Base-by-base conservation (phyloP, 2,888 invertebrate genomes). In the Amphipoea lucens region DNA sequence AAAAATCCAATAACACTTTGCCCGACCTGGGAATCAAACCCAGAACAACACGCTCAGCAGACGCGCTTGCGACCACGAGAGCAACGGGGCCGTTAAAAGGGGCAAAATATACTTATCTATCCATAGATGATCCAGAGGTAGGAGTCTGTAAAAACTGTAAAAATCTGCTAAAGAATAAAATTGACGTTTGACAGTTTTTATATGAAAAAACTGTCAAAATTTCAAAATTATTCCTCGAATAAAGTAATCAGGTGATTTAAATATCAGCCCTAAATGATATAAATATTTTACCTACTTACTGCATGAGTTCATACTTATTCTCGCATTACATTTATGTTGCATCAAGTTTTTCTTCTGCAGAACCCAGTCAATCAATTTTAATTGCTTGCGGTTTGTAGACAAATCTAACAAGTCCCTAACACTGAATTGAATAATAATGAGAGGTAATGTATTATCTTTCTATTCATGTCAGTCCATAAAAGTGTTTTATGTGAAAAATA, bases 401-500 rank as follows among this genome's bases (percentile, higher is more conserved):
- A 1, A 62, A 67, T 83, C 42, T 85, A n/a, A n/a, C 0, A 23
- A n/a, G 42, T 48, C 77, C 74, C 72, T 85, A 66, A 80, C 17
- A 74, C 42, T 75, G 83, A 78, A 79, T 86, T 73, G 62, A 79
- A 84, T 74, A 83, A 76, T 79, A 76, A 84, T 69, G 20, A 83
- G 71, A 57, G 36, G 63, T 80, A 80, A 87, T 76, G 67, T 76
- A 67, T 76, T 76, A 79, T 86, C 60, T 79, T 82, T 77, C 76
- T 71, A 79, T 86, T 68, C 72, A 63, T 67, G 71, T 67, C 85
- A 86, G 78, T 82, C 85, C 63, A 79, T 87, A 78, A 78, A 75
- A 76, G 45, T 71, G 48, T 81, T 86, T 78, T 87, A 84, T 87
- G 73, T 51, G n/a, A 45, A 78, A 85, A 84, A 85, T 87, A 87